Percentiles rank a stretch among this genome's conserved stretches.
These are phyloP conservation scores for Catagonus wagneri DNA, from an alignment of 2,113 vertebrate genomes.

Conservation along the genomic window DNA sequence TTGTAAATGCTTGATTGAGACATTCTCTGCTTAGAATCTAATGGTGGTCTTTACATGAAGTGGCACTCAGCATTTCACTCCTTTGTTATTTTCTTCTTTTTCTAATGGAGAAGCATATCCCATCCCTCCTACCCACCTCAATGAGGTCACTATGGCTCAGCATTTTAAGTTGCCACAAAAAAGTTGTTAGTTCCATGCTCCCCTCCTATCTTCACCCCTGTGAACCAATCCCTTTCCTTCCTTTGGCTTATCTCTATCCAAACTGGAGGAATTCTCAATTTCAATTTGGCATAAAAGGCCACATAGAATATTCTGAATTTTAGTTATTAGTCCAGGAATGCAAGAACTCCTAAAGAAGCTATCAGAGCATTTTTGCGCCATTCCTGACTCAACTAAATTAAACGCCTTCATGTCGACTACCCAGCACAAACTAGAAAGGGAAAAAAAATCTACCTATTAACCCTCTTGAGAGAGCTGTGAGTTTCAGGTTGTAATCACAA, in stretches of 20 bases:
- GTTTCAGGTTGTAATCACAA: slow-evolving; percentile 41
- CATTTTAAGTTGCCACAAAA: slow-evolving; percentile 12
- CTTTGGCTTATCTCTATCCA: slow-evolving; percentile 32
- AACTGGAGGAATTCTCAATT: slow-evolving; percentile 10
- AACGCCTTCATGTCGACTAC: slow-evolving; percentile 2
- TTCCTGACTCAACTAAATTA: slow-evolving; percentile 21
- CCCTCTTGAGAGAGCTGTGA: not conserved
- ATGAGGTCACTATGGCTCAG: not conserved
- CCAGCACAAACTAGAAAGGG: slow-evolving; percentile 21
- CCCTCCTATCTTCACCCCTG: not conserved
- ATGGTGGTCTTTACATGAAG: slow-evolving; percentile 5
- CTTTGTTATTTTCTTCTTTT: slow-evolving; percentile 49
- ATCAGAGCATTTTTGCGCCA: not conserved
- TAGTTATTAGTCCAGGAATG: slow-evolving; percentile 26
- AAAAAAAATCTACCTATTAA: slow-evolving; percentile 36
- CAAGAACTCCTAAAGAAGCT: slow-evolving; percentile 17
- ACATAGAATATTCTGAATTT: slow-evolving; percentile 50
- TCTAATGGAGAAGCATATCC: not conserved
- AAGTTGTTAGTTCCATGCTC: not conserved
- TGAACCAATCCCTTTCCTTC: not conserved
- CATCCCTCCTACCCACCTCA: not conserved
- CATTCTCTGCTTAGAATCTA: slow-evolving; percentile 28
- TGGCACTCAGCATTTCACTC: slow-evolving; percentile 16
- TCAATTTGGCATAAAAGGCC: slow-evolving; percentile 41
- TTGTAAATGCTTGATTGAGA: slow-evolving; percentile 21